Evolutionary conservation across 1,140 invertebrate species (phyloP).

Genomic region (Theocolax elegans): DNA sequence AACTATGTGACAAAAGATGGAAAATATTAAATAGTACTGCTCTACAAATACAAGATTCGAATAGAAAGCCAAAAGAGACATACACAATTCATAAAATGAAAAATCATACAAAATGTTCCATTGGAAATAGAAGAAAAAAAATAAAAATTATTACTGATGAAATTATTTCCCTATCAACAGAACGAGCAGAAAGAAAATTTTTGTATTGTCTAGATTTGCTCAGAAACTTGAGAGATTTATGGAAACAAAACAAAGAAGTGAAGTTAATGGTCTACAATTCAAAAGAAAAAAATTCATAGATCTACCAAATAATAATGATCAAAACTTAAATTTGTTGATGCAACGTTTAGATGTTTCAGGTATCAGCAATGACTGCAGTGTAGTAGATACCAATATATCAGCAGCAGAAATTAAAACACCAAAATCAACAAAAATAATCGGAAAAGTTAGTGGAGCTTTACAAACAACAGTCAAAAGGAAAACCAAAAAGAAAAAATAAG

Average conservation of each 20-base stretch:
- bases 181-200: neutral
- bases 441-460: neutral
- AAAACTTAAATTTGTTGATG: neutral
- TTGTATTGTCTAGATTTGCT: neutral
- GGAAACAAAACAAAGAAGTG: neutral
- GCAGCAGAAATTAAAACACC: neutral
- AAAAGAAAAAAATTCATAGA: neutral
- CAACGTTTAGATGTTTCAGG: neutral
- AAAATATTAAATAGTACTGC: neutral
- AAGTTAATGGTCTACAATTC: neutral
- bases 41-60: neutral
- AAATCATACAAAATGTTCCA: neutral
- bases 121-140: neutral
- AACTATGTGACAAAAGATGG: slow-evolving; percentile 29
- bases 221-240: neutral
- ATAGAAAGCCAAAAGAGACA: neutral
- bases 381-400: neutral
- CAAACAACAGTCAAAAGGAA: neutral
- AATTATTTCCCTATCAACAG: neutral
- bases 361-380: neutral
- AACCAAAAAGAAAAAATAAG: neutral
- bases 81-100: neutral
- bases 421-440: neutral
- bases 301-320: neutral
- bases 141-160: neutral